phyloP scores from a whole-genome alignment of 2,113 vertebrate genomes.

The Callorhinus ursinus region DNA sequence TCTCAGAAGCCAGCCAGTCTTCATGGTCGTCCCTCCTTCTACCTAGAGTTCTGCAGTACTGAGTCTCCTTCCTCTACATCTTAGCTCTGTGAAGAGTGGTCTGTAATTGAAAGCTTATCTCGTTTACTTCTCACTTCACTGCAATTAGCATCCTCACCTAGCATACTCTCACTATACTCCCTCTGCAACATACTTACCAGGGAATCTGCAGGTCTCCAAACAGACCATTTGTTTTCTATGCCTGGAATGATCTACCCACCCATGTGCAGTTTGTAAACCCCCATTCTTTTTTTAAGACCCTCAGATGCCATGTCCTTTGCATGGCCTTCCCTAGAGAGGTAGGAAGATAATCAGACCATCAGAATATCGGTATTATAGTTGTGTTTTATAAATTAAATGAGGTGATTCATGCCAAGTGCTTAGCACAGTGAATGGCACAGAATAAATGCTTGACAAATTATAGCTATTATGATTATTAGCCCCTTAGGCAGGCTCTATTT shows the following conservation, averaged over 20 bases:
- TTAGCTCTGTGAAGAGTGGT: background rate
- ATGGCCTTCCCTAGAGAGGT: background rate
- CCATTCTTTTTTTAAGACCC: background rate
- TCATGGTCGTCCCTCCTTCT: background rate
- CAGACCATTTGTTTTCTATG: background rate
- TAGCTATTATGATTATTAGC: background rate
- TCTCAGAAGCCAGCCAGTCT: background rate
- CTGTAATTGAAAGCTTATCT: background rate
- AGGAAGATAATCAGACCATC: background rate
- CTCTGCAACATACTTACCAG: background rate
- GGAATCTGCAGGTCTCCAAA: background rate
- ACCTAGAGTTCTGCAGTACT: background rate
- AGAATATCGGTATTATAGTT: background rate
- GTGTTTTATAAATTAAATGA: background rate
- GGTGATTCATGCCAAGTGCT: background rate
- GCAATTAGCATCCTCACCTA: background rate
- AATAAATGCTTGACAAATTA: background rate
- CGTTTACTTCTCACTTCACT: background rate
- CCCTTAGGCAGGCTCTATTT: background rate
- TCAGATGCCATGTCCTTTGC: background rate
- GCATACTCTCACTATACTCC: background rate
- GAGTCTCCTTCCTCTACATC: background rate
- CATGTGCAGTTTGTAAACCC: background rate
- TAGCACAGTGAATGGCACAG: background rate
- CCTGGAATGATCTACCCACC: background rate